Base-by-base conservation (phyloP, 2,888 invertebrate genomes). In the Parasteatoda lunata region DNA sequence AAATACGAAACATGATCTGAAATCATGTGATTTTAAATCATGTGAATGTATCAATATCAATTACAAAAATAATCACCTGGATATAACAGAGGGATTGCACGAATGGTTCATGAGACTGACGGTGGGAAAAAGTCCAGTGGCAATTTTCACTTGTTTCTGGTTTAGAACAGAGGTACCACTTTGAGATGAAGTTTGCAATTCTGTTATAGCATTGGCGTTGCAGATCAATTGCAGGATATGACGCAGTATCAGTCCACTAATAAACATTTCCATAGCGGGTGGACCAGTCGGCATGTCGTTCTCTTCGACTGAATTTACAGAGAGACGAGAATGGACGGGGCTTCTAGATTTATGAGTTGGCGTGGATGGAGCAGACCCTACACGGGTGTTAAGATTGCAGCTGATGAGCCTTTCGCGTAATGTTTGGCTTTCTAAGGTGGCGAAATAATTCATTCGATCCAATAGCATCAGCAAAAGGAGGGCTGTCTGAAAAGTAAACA, bases 41-140 rank as follows among this genome's bases (percentile, higher is more conserved):
- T 30, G 30, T 30, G 30, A 30, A 30, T 30, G 30, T 30, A 30
- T 30, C 30, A 30, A 2, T 2, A 30, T 30, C 47, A 68, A 68
- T n/a, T 68, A 13, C 4, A 59, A 59, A 59, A 59, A 59, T 59
- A 4, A 91, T 91, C 91, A 95, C 95, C 94, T 94, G 90, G 95
- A 95, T 77, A 95, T 94, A 86, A 97, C 95, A 90, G 95, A 95
- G 6, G 97, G 95, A 89, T 95, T 95, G 91, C 98, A 98, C 0
- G 97, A 96, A 92, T 98, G 98, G 92, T 98, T 98, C 94, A 97
- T 96, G 93, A 97, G 94, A 90, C 97, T 96, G 0, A 96, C 94
- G 1, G 96, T 95, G 0, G 97, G 96, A 91, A 96, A 97, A 91
- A 97, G 95, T 0, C 95, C 97, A 3, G 96, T 95, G 0, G 96